Evolutionary conservation across 2,113 vertebrate genomes (phyloP).

Genomic region (Istiophorus platypterus): DNA sequence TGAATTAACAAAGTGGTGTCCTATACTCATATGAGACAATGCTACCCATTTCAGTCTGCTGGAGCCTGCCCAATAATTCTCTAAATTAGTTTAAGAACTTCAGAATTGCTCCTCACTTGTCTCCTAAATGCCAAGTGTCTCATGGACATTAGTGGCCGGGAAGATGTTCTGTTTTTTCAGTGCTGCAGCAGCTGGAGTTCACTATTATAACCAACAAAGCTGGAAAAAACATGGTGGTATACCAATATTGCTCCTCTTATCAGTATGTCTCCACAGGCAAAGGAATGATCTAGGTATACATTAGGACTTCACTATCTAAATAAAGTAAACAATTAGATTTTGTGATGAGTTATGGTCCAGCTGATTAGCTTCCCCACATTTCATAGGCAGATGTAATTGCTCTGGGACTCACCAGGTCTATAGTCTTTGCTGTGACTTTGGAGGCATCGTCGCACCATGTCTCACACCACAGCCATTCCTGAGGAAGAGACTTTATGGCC

Average conservation of each 20-base stretch:
- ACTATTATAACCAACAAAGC: slow-evolving; percentile 1
- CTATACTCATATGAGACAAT: slow-evolving; percentile 63
- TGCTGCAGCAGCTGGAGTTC: slow-evolving; percentile 29
- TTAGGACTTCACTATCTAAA: slow-evolving; percentile 27
- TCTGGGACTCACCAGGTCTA: slow-evolving; percentile 90
- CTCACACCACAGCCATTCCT: slow-evolving; percentile 99
- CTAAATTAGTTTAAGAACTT: slow-evolving; percentile 77
- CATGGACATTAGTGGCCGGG: slow-evolving; percentile 36
- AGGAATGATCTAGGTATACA: slow-evolving; percentile 6
- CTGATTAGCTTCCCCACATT: background rate
- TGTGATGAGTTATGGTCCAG: background rate
- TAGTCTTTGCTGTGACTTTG: slow-evolving; percentile 94
- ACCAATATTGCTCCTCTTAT: background rate
- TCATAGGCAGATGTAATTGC: background rate
- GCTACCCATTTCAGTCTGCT: slow-evolving; percentile 64
- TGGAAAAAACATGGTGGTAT: background rate
- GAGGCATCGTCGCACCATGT: slow-evolving; percentile 97
- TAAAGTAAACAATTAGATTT: slow-evolving; percentile 4
- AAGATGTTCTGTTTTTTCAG: slow-evolving; percentile 20
- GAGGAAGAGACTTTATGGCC: slow-evolving; percentile 95
- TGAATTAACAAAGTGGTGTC: slow-evolving; percentile 68
- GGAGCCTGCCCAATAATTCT: slow-evolving; percentile 62
- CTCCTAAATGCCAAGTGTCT: slow-evolving; percentile 69
- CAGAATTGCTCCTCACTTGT: slow-evolving; percentile 53
- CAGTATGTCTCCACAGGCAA: background rate